Evolutionary conservation across 2,888 invertebrate species (phyloP).

Genomic region (Lycaena phlaeas): DNA sequence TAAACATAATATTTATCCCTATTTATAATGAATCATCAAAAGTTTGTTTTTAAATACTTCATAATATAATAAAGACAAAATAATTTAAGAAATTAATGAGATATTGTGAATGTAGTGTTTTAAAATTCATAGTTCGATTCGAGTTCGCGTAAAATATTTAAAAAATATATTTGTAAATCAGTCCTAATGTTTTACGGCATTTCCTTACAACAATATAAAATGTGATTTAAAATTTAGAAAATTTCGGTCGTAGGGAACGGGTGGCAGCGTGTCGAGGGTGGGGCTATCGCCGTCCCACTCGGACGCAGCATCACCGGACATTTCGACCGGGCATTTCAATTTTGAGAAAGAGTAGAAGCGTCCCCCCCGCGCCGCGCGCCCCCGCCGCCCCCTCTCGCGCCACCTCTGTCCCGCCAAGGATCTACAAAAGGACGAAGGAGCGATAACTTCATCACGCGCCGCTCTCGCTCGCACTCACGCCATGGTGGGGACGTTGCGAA

Average conservation of each 20-base stretch:
- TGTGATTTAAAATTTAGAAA: slow-evolving; percentile 63
- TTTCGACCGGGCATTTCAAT: slow-evolving; percentile 75
- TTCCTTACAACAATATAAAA: slow-evolving; percentile 15
- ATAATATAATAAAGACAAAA: no score
- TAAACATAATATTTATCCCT: no score
- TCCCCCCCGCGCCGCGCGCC: slow-evolving; percentile 44
- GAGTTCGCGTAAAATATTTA: no score
- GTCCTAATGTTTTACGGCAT: slow-evolving; percentile 2
- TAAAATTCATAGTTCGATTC: no score
- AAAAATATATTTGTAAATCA: neutral
- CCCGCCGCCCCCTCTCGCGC: slow-evolving; percentile 39
- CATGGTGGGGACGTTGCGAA: slow-evolving; percentile 72
- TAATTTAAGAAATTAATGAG: neutral
- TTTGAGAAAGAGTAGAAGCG: slow-evolving; percentile 74
- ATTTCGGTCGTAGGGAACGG: slow-evolving; percentile 62
- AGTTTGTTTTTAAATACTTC: no score
- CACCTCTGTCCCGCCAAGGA: slow-evolving; percentile 65
- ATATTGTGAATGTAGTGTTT: no score
- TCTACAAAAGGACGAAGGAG: slow-evolving; percentile 75
- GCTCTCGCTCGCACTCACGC: slow-evolving; percentile 66
- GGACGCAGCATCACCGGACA: slow-evolving; percentile 74
- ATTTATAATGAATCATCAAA: no score
- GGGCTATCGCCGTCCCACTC: slow-evolving; percentile 69
- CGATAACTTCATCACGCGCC: slow-evolving; percentile 70
- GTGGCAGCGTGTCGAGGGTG: slow-evolving; percentile 69